Conservation (phyloP, 2,797 vertebrate genomes). For the Miichthys miiuy region DNA sequence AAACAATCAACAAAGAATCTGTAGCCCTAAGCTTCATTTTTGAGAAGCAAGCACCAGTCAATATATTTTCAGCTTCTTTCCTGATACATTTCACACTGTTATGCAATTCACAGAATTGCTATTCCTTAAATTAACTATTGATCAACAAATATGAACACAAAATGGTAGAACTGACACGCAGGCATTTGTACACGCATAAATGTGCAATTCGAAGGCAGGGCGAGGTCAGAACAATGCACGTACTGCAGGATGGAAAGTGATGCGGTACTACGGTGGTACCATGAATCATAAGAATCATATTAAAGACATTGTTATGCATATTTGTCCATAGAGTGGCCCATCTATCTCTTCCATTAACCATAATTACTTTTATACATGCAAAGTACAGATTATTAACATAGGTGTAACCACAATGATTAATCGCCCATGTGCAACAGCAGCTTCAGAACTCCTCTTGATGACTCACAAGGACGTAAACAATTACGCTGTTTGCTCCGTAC, state of each 20-base stretch:
- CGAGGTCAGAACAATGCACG: conserved; percentile 5
- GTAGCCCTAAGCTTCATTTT: not conserved
- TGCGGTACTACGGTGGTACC: not conserved
- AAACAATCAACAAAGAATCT: not conserved
- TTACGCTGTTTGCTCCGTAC: conserved; percentile 56
- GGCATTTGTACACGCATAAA: not conserved
- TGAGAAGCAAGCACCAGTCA: not conserved
- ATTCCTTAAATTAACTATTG: not conserved
- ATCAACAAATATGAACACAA: not conserved
- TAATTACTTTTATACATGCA: conserved; percentile 77
- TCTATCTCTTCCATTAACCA: conserved; percentile 69
- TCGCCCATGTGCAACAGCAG: conserved; percentile 57
- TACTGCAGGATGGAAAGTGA: conserved; percentile 6
- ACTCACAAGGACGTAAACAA: conserved; percentile 78
- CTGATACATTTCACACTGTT: not conserved
- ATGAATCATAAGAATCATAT: conserved; percentile 68
- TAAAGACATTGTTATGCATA: conserved; percentile 61
- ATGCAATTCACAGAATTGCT: not conserved
- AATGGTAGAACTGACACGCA: not conserved
- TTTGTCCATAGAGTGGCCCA: conserved; percentile 61
- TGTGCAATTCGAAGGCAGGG: conserved; percentile 2
- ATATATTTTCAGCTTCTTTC: not conserved
- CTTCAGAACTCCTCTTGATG: conserved; percentile 62
- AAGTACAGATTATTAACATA: conserved; percentile 68
- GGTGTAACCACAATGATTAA: conserved; percentile 71